Base-by-base conservation (phyloP, 2,113 vertebrate species). In the Mus spicilegus region DNA sequence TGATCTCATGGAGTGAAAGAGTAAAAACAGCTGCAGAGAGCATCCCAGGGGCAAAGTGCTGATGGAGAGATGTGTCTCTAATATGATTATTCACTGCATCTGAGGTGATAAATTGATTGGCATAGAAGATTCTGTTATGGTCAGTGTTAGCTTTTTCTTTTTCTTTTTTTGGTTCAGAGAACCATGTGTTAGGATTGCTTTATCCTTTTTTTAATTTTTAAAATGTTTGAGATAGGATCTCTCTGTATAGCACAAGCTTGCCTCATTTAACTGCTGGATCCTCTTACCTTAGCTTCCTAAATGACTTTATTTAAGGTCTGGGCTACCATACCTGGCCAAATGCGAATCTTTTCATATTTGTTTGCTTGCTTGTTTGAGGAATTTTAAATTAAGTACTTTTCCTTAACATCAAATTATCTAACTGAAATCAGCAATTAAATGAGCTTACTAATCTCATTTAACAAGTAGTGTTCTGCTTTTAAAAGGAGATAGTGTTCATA, bases 71-170 rank as follows among this genome's bases (percentile, higher is more conserved):
- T 11, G 77, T 51, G 22, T 91, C 30, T 26, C 46, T 51, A 46
- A 3, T 88, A 65, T 46, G 91, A 1, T 86, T 93, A 1, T 86
- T 91, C 16, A 87, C 24, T 69, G 0, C 56, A 63, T 36, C 30
- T 88, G 3, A 9, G 8, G 28, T 61, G 73, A 30, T 87, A 28
- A 78, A 91, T 56, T 80, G 28, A 56, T 85, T 84, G 80, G 8
- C 17, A 16, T 72, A 46, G 51, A 90, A 70, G 6, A 17, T 86
- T 82, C 80, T 96, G 61, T 95, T 96, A 90, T 86, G 78, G 91
- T 94, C 39, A 91, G 2, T 85, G 22, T 92, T 94, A 75, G 11
- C 70, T 46, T 5, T 94, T 95, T 65, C 89, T 56, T 56, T 56
- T 56, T 56, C 4, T 58, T 58, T 58, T 58, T 58, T 58, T 58